A percentile compares a stretch with the other conserved stretches of the same genome.
These are phyloP conservation scores for Drosophila monieri DNA, from an alignment of 2,888 invertebrate species.

Conservation along the genomic window DNA sequence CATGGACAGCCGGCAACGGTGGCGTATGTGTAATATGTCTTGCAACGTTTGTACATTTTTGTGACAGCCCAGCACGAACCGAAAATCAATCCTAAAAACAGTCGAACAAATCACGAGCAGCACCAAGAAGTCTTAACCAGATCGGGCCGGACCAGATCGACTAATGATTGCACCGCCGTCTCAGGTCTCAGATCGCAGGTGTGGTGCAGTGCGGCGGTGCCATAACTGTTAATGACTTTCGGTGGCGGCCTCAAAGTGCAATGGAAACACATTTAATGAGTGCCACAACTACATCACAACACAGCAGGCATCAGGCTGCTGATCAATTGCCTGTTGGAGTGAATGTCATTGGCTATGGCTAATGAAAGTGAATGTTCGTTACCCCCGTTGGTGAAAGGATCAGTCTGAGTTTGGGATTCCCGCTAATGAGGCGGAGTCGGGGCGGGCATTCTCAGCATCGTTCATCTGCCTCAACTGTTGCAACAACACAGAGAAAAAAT, in stretches of 20 bases:
- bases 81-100: constrained; percentile 55
- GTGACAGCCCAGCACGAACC: constrained; percentile 44
- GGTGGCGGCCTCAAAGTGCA: constrained; percentile 45
- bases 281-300: constrained; percentile 11
- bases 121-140: constrained; percentile 33
- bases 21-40: constrained; percentile 58
- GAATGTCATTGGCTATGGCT: constrained; percentile 56
- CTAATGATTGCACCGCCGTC: constrained; percentile 26
- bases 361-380: constrained; percentile 59
- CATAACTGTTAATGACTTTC: constrained; percentile 53
- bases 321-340: constrained; percentile 48
- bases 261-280: constrained; percentile 51
- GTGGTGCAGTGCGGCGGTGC: constrained; percentile 31
- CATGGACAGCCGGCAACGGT: constrained; percentile 13
- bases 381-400: constrained; percentile 62
- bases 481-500: constrained; percentile 9
- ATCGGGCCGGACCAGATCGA: constrained; percentile 35
- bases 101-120: constrained; percentile 57
- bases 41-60: constrained; percentile 23
- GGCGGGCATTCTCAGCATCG: constrained; percentile 17
- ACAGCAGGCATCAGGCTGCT: constrained; percentile 10
- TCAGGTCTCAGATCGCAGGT: no score
- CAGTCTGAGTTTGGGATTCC: constrained; percentile 2
- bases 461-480: constrained; percentile 21
- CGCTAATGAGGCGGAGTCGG: constrained; percentile 23